These are phyloP conservation scores for Synodontis membranacea DNA, from an alignment of 2,113 vertebrate genomes.

Conservation along the genomic window DNA sequence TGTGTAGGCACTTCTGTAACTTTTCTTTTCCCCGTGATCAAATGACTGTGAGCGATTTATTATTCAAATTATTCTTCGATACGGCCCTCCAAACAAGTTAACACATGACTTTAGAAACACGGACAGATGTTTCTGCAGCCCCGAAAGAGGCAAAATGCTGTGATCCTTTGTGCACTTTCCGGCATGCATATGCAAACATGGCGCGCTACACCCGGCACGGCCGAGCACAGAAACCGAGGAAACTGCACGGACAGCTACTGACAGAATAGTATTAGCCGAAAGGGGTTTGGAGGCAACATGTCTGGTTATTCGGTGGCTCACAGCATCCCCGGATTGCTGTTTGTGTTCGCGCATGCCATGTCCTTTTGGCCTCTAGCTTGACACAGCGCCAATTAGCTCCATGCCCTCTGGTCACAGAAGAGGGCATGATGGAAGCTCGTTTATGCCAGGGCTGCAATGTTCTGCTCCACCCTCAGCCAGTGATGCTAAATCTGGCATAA, in stretches of 20 bases:
- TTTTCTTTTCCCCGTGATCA: neutral
- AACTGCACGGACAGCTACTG: slow-evolving; percentile 44
- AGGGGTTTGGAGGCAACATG: slow-evolving; percentile 35
- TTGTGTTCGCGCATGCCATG: slow-evolving; percentile 28
- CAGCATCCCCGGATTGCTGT: slow-evolving; percentile 38
- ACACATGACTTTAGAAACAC: neutral
- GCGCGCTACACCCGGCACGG: neutral
- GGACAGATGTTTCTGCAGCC: neutral
- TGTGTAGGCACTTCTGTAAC: neutral
- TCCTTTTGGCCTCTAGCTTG: slow-evolving; percentile 42
- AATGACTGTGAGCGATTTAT: neutral
- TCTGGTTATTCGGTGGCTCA: slow-evolving; percentile 50
- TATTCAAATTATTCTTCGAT: slow-evolving; percentile 4
- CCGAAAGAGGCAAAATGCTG: neutral
- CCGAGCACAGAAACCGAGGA: neutral
- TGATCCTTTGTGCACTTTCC: slow-evolving; percentile 1
- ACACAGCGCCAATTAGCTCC: slow-evolving; percentile 49
- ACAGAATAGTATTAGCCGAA: slow-evolving; percentile 41
- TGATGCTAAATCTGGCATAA: neutral
- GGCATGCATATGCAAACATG: slow-evolving; percentile 16
- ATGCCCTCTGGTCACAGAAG: slow-evolving; percentile 23
- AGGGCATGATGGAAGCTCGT: slow-evolving; percentile 36
- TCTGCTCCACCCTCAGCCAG: neutral
- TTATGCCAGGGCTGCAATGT: slow-evolving; percentile 19
- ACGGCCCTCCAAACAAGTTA: neutral